Evolutionary conservation across 2,113 vertebrate genomes (phyloP), one percentile per base, ranked within the genome.

Genomic region (Clarias magur): DNA sequence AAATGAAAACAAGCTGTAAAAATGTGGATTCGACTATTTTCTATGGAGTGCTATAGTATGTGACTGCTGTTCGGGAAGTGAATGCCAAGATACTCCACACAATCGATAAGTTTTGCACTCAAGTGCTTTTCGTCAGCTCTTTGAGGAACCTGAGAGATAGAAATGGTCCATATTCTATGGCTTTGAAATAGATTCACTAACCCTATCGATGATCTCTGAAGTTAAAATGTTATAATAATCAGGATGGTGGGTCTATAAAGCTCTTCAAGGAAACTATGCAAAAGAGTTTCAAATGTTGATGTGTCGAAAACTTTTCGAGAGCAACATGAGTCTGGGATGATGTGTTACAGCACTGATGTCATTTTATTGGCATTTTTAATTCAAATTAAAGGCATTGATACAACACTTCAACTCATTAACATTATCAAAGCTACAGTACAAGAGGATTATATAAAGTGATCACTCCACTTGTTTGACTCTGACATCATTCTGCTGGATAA

Each of bases 81-180:
- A 54, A 23, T 12, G 17, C 38, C 48, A 68, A 80, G 21, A 80
- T 34, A 10, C 53, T 67, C 75, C 60, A 63, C n/a, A 53, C 42
- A 34, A 54, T 60, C 75, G 25, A 80, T 21, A 53, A 38, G 38
- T 60, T 83, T 75, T 48, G 21, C 30, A 73, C n/a, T 56, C 8
- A 38, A 57, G 56, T 80, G 19, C 34, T 88, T 79, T 84, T 85
- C 78, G 86, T 57, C 70, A 75, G 63, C 63, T 56, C n/a, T 83
- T 19, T 54, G 68, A 80, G 62, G 84, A 56, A 57, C 10, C 62
- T 42, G 70, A 62, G 56, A 85, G 59, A 78, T 62, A 54, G 34
- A 56, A 34, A 34, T 63, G 73, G 34, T 79, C 42, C 27, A 38
- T 67, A 82, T 62, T 88, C 70, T 62, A 34, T 11, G 15, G 27